These are phyloP conservation scores for Bradypodion pumilum DNA, from an alignment of 2,797 vertebrate genomes.

Conservation along the genomic window DNA sequence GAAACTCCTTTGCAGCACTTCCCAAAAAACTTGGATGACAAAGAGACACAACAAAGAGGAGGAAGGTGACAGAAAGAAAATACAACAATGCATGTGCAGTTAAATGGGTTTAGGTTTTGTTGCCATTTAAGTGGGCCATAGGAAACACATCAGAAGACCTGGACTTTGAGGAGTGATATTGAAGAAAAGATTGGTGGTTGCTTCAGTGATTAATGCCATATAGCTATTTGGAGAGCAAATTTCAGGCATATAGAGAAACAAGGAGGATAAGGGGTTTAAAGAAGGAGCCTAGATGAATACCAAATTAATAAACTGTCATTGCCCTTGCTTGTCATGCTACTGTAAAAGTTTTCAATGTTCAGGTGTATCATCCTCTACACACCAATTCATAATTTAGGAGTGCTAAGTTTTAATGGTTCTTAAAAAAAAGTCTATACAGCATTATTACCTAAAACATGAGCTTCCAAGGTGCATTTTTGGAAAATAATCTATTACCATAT, in stretches of 20 bases:
- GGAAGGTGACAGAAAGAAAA: neutral
- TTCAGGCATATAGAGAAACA: neutral
- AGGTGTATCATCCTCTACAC: neutral
- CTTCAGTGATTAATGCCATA: neutral
- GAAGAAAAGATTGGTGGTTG: too few relatives aligned
- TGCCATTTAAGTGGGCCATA: too few relatives aligned
- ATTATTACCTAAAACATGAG: neutral
- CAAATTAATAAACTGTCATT: too few relatives aligned
- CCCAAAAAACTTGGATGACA: too few relatives aligned
- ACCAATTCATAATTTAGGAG: neutral
- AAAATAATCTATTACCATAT: neutral
- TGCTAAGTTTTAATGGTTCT: neutral
- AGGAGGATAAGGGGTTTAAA: neutral
- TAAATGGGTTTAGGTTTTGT: neutral
- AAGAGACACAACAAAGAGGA: neutral
- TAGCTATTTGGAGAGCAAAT: neutral
- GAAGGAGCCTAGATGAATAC: neutral
- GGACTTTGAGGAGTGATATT: neutral
- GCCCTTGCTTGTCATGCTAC: too few relatives aligned
- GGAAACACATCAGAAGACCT: neutral
- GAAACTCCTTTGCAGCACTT: too few relatives aligned
- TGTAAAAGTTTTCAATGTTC: too few relatives aligned
- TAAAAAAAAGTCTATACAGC: neutral
- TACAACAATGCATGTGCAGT: neutral
- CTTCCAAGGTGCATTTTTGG: constrained; percentile 21